Base-by-base conservation (phyloP, 1,140 invertebrate genomes). In the Orchestia grillus region DNA sequence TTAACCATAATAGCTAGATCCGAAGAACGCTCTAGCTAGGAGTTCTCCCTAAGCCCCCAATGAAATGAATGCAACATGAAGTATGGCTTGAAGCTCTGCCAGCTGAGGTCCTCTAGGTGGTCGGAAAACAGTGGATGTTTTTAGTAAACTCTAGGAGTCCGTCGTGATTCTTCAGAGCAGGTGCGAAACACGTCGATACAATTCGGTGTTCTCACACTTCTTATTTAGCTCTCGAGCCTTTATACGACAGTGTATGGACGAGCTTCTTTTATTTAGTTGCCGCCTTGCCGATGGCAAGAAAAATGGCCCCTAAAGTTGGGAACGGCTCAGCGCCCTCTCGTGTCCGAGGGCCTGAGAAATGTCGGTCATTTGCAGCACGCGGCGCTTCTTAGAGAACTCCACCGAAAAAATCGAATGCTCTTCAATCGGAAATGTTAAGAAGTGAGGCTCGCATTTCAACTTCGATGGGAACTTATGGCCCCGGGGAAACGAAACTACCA, bases 211-310 rank as follows among this genome's bases (percentile, higher is more conserved):
- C 44, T 94, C 92, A 94, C 92, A 45, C 43, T 94, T 94, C 92
- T 94, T 94, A 94, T 94, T 94, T 94, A 94, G 92, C 44, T 47
- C 43, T 45, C 92, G 92, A 94, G 92, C 36, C 44, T 94, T 44
- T 94, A 44, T 44, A 94, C 92, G 92, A 94, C 92, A 94, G 92
- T 45, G 43, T 94, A 94, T 94, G 44, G 43, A 94, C 92, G 92
- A 47, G 43, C 36, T 94, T 94, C 92, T 94, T 94, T 94, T 94
- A 94, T 94, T 94, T 94, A 94, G 92, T 94, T 94, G 92, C 92
- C 88, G 92, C 44, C 43, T 44, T 45, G 92, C 92, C 92, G 92
- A 94, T 94, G 92, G 92, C 92, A 94, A 94, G 92, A 94, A 94
- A 94, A 94, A 94, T 94, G 44, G 92, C 44, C 92, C 44, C 43